A percentile compares a stretch with the other conserved stretches of the same genome.
phyloP scores from a whole-genome alignment of 1,140 invertebrate species.

The Samia ricini region DNA sequence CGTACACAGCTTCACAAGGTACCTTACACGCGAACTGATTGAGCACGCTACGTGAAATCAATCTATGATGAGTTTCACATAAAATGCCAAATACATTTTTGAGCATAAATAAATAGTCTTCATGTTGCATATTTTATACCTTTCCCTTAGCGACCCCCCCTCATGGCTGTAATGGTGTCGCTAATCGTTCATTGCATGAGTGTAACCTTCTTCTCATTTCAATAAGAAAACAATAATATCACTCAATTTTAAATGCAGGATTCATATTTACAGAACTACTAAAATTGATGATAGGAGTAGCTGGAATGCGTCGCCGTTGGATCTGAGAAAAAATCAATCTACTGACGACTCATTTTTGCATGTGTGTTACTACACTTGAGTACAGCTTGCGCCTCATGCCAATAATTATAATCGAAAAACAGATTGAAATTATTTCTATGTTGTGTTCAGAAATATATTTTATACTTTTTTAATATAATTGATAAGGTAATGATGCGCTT shows the following conservation, averaged over 20 bases:
- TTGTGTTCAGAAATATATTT: background rate
- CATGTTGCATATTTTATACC: conserved; percentile 76
- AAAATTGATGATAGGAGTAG: conserved; percentile 46
- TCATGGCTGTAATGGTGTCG: conserved; percentile 66
- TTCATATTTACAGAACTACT: conserved; percentile 53
- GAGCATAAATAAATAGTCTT: conserved; percentile 60
- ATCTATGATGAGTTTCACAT: conserved; percentile 43
- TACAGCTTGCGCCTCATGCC: conserved; percentile 48
- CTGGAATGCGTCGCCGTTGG: conserved; percentile 31
- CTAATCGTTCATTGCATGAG: conserved; percentile 67
- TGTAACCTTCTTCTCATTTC: conserved; percentile 35
- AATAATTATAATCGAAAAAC: conserved; percentile 16
- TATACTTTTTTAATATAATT: conserved; percentile 4
- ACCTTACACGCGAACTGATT: conserved; percentile 65
- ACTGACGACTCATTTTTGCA: conserved; percentile 50
- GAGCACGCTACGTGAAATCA: conserved; percentile 58
- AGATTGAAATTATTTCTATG: background rate
- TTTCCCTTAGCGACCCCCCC: conserved; percentile 71
- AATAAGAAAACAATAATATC: conserved; percentile 46
- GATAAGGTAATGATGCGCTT: conserved; percentile 39
- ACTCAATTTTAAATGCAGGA: conserved; percentile 55
- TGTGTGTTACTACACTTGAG: conserved; percentile 56
- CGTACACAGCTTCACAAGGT: conserved; percentile 67
- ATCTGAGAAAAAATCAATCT: conserved; percentile 26
- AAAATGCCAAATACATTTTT: conserved; percentile 53